Base-by-base conservation (phyloP, 1,140 invertebrate species). In the Ceratosolen fusciceps region DNA sequence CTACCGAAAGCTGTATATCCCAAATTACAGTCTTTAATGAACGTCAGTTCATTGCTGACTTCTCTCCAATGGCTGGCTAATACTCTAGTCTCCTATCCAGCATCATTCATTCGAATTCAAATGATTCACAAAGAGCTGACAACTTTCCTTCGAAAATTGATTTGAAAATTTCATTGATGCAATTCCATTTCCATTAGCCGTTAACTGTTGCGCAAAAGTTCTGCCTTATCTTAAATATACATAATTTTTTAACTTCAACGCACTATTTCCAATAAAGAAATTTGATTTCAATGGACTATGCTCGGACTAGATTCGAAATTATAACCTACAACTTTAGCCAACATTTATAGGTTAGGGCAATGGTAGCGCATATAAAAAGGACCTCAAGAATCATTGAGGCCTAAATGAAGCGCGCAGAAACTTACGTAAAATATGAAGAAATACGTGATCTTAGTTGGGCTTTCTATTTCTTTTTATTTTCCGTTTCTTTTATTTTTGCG, bases 381-480 rank as follows among this genome's bases (percentile, higher is more conserved):
- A 34, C 21, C 31, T 21, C 8, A 37, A n/a, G 14, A 37, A 37
- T 65, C 60, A 37, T n/a, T 65, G 3, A n/a, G n/a, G n/a, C n/a
- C n/a, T n/a, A n/a, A n/a, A n/a, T n/a, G n/a, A n/a, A 37, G 60
- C 19, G 8, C n/a, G 29, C 16, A 37, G 31, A 65, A 65, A 37
- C 10, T 65, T 37, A 37, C 31, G 60, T 37, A 37, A 8, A 65
- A 37, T n/a, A 65, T 34, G 24, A n/a, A 65, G 31, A 68, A 68
- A 68, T 24, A 68, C 24, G 5, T 68, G 4, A 24, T 26, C 29
- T 47, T 68, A 24, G 24, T 26, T 47, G n/a, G 8, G 16, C 39
- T 68, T 68, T 68, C 65, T 43, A 34, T n/a, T 29, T 43, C 47
- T 68, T 68, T 68, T 5, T 24, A 1, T n/a, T n/a, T n/a, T n/a